These are phyloP conservation scores for Sylvia borin DNA, from an alignment of 2,797 vertebrate species.

Conservation along the genomic window DNA sequence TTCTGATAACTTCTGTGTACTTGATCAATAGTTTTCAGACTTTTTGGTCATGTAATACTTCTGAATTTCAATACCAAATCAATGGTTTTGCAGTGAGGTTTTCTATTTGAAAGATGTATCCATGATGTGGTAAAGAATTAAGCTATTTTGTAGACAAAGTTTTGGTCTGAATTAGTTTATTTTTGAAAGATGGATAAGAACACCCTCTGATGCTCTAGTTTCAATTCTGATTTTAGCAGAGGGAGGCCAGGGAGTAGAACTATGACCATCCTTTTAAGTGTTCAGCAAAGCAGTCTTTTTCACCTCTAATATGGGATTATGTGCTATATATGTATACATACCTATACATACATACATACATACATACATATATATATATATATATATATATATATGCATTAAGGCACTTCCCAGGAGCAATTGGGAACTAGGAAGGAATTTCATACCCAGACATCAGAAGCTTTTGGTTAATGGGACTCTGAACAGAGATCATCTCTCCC, in stretches of 20 bases:
- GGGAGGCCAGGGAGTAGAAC: background rate
- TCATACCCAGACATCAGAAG: background rate
- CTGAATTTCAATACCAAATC: background rate
- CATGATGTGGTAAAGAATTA: background rate
- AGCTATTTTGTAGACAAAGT: background rate
- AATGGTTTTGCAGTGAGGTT: background rate
- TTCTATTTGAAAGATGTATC: background rate
- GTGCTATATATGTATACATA: background rate
- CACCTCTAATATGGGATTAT: background rate
- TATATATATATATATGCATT: background rate
- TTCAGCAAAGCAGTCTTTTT: background rate
- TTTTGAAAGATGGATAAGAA: background rate
- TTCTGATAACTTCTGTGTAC: background rate
- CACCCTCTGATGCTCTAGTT: background rate
- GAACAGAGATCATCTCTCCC: background rate
- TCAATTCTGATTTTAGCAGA: background rate
- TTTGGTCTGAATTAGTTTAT: background rate
- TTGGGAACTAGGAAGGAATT: background rate
- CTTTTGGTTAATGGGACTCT: background rate
- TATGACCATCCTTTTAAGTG: background rate
- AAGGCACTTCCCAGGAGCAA: background rate
- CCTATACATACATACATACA: background rate
- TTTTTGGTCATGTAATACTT: background rate
- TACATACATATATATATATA: too few relatives aligned
- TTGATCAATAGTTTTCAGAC: background rate